Evolutionary conservation across 2,888 invertebrate genomes (phyloP), one percentile per base, ranked within the genome.

Genomic region (Apotomis turbidana): DNA sequence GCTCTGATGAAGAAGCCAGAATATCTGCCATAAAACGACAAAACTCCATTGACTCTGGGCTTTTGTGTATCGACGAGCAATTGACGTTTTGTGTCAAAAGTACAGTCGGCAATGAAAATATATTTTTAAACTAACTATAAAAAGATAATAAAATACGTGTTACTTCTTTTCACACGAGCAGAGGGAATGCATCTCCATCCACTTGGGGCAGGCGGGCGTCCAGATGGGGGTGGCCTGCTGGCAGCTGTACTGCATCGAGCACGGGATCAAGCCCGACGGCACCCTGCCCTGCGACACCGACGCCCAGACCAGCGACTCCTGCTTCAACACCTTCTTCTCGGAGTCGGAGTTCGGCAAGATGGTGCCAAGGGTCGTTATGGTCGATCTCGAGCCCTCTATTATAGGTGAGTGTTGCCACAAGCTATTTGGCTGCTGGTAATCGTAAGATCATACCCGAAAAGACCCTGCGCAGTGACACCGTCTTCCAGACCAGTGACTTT

Each of bases 301-400:
- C 75, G 87, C 92, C 44, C 88, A 86, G 55, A 87, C 91, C 0
- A 87, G 94, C 41, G 93, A 93, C 83, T 93, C 92, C 15, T 95
- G 94, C 83, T 96, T 95, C 84, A 95, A 95, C 74, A 96, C 97
- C 2, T 97, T 97, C 87, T 97, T 97, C 86, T 95, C 95, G n/a
- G 97, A 98, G 86, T 98, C 97, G 5, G 97, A 95, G 75, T 94
- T 96, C 68, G 98, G 98, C 10, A 98, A 97, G 87, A 97, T 97
- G 94, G 98, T 98, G 63, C 98, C 98, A 0, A 94, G 98, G 75
- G 96, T 96, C 1, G 95, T 98, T 54, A 97, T 98, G 95, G 96
- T 98, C 68, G 98, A 98, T 83, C 94, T 98, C 75, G 98, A 98
- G 86, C 96, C 97, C 57, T 97, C 97, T 63, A 98, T 98, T 60